These are phyloP conservation scores for Aviceda subcristata DNA, from an alignment of 2,113 vertebrate genomes.

Conservation along the genomic window DNA sequence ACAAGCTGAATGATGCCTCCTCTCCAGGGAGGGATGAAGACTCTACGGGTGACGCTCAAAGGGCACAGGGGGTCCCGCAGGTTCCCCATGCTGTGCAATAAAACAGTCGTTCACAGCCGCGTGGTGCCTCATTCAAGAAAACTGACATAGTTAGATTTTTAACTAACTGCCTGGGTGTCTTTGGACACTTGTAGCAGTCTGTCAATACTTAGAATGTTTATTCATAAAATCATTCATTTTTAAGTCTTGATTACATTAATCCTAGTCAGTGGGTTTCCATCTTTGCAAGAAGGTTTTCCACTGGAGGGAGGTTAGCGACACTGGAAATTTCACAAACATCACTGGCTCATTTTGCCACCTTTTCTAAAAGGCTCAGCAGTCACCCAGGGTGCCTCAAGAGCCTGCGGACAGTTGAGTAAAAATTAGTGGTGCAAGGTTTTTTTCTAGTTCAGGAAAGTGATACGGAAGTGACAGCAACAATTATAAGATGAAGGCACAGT, in stretches of 20 bases:
- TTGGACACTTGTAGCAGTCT: neutral
- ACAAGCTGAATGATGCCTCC: neutral
- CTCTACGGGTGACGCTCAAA: neutral
- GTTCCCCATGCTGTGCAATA: neutral
- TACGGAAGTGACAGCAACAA: neutral
- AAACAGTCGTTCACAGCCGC: neutral
- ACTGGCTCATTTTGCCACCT: neutral
- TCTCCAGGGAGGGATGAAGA: neutral
- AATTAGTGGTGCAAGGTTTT: neutral
- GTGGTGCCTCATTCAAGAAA: accelerated
- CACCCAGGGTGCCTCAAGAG: too few species aligned
- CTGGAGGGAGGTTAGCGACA: neutral
- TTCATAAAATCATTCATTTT: neutral
- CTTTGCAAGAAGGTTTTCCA: neutral
- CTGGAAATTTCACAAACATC: neutral
- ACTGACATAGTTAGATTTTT: too few species aligned
- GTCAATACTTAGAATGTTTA: neutral
- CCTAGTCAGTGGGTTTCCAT: neutral
- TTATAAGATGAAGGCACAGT: neutral
- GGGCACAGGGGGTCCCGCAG: neutral
- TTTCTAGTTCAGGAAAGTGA: neutral
- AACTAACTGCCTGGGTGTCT: accelerated
- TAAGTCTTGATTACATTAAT: neutral
- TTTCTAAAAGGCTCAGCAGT: neutral
- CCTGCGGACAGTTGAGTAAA: neutral